Evolutionary conservation across 2,888 invertebrate genomes (phyloP), one percentile per base, ranked within the genome.

Genomic region (Eulithis prunata): DNA sequence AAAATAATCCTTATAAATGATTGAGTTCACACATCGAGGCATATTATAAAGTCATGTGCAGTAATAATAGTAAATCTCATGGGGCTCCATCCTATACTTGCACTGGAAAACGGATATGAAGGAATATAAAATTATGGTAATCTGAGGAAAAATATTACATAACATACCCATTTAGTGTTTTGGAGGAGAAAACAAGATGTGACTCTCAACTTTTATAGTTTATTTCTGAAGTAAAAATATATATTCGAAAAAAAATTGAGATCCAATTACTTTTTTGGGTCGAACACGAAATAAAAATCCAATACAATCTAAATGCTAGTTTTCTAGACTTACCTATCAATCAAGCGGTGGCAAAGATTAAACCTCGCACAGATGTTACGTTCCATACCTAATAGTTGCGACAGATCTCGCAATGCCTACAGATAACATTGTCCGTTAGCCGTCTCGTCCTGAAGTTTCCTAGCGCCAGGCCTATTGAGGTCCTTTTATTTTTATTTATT

Each of bases 401-500:
- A 7, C 1, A 7, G 53, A 55, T 46, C 32, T 32, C 32, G 32
- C 10, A 66, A 55, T 6, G 49, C 38, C 56, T 64, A 58, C 57
- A 69, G 56, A 64, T 59, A 61, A 57, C 46, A 58, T 21, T 56
- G 53, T 54, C 54, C 54, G 62, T 65, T 75, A 71, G 70, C 75
- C 74, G 72, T 72, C 75, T 74, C 77, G 73, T 78, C 74, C 80
- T 74, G 68, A 71, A 77, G 70, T 73, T 75, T 78, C 78, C 78
- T 84, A 88, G 87, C 89, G 89, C 88, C 88, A 80, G 77, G 71
- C 76, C 81, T 78, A 82, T 81, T 80, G 81, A 80, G 78, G 81
- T 76, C 76, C 79, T 80, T 75, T 80, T 75, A 73, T 83, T 81
- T 85, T 84, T 91, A 89, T 91, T 91, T 92, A 84, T 85, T 86